Base-by-base conservation (phyloP, 2,888 invertebrate genomes). In the Phyto melanocephala region DNA sequence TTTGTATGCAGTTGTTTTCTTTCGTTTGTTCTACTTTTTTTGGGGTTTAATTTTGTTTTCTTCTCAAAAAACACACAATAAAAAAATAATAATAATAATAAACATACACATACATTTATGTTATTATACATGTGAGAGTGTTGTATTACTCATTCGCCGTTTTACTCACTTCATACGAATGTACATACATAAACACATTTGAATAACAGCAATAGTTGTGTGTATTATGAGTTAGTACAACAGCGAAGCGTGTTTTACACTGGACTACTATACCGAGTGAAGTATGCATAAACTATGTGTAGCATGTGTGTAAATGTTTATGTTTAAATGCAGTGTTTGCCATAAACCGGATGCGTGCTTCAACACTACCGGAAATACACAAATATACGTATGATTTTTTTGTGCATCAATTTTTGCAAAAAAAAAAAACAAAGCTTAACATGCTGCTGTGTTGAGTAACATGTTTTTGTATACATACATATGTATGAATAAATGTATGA, bases 301-400 rank as follows among this genome's bases (percentile, higher is more conserved):
- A 20, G 8, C 20, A 42, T 33, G 5, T 28, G 22, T 2, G 22
- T 2, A 24, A 17, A 40, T 35, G 33, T 45, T 47, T 70, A 20
- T 65, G 50, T 40, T 74, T 76, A 71, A 76, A 76, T 81, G 77
- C 68, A 78, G 45, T 84, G 50, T 68, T 77, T 81, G 68, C 76
- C 71, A 71, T 62, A 72, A 65, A 88, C 88, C 87, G 89, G 89
- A 89, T 87, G 88, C 87, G 85, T 84, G 86, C 85, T 86, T 86
- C 85, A 87, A 85, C 87, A 86, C 84, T 85, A 87, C 87, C 88
- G 88, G 89, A 88, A 88, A 87, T 86, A 86, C 71, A 75, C 81
- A 80, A 78, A 70, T 80, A 8, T 52, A 52, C 50, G 17, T 42
- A 40, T 52, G 47, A 60, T 47, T 47, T 56, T 62, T 52, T 35